Evolutionary conservation across 2,797 vertebrate species (phyloP).

Genomic region (Cetoscarus ocellatus): DNA sequence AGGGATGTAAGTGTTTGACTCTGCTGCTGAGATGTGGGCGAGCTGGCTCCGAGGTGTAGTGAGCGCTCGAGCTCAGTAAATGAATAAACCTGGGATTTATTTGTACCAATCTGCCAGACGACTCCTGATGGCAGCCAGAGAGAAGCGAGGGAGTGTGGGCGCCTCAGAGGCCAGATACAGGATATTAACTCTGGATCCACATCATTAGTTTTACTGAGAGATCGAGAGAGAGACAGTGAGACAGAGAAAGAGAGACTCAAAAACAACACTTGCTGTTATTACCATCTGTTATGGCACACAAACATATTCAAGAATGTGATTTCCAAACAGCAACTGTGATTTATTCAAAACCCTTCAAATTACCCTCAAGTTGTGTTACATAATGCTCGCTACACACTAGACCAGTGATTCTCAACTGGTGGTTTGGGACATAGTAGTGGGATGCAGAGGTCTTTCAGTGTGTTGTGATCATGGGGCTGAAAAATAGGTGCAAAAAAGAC

Average conservation of each 20-base stretch:
- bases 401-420: too few species aligned
- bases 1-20: conserved; percentile 7
- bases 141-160: conserved; percentile 24
- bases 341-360: neutral
- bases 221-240: conserved; percentile 8
- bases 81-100: conserved; percentile 54
- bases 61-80: conserved; percentile 22
- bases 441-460: too few species aligned
- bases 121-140: conserved; percentile 20
- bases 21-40: conserved; percentile 1
- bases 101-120: conserved; percentile 42
- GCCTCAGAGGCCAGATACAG: conserved; percentile 49
- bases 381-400: too few species aligned
- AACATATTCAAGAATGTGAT: neutral
- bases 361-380: neutral
- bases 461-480: too few species aligned
- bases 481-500: too few species aligned
- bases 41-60: neutral
- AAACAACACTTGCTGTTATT: neutral
- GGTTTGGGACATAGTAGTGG: too few species aligned
- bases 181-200: conserved; percentile 69
- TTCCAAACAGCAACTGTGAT: neutral
- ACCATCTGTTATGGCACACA: neutral
- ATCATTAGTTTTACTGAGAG: conserved; percentile 71
- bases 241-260: neutral